Evolutionary conservation across 2,888 invertebrate genomes (phyloP).

Genomic region (Rambutsinella grinnellia): DNA sequence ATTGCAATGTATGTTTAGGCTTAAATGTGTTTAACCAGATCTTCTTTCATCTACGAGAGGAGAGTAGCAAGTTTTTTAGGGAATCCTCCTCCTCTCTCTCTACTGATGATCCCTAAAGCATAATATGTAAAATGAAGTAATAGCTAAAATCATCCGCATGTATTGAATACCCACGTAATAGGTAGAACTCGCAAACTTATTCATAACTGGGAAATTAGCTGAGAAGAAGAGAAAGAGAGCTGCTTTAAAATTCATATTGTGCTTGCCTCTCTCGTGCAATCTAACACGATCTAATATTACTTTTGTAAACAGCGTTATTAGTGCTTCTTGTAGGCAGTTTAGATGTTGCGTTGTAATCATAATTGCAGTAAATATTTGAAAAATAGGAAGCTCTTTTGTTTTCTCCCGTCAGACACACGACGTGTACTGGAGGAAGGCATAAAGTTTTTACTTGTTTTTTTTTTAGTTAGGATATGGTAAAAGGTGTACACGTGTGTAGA

Average conservation of each 20-base stretch:
- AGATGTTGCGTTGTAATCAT: background rate
- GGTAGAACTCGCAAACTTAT: background rate
- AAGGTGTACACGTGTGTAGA: background rate
- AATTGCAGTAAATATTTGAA: background rate
- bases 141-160: background rate
- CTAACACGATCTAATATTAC: constrained; percentile 36
- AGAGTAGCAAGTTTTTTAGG: background rate
- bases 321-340: background rate
- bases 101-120: background rate
- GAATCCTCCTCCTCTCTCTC: background rate
- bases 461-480: background rate
- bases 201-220: constrained; percentile 18
- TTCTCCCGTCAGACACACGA: background rate
- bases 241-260: constrained; percentile 55
- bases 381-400: background rate
- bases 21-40: constrained; percentile 38
- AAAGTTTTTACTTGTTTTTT: background rate
- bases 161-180: background rate
- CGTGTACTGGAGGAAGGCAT: background rate
- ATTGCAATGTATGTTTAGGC: constrained; percentile 45
- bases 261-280: constrained; percentile 29
- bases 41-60: constrained; percentile 2
- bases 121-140: background rate
- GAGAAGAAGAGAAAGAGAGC: constrained; percentile 9
- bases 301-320: constrained; percentile 31